Base-by-base conservation (phyloP, 2,888 invertebrate genomes). In the Ceriagrion tenellum region DNA sequence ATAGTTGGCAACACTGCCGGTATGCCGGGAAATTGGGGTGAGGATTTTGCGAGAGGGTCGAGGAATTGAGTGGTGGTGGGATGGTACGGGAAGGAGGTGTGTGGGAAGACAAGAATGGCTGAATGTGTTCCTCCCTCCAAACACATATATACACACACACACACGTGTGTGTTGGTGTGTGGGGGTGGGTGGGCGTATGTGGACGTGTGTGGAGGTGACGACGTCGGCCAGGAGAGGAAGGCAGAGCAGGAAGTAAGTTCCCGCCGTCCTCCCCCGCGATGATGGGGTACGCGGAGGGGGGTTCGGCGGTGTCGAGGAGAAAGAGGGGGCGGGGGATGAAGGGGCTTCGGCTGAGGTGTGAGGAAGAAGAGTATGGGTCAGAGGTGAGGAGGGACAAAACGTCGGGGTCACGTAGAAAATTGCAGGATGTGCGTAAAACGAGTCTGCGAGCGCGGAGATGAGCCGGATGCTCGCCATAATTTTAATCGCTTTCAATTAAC, bases 401-500 rank as follows among this genome's bases (percentile, higher is more conserved):
- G 35, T 13, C 16, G 35, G 81, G 81, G 81, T 81, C 81, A 81
- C 81, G 81, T 81, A 81, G 81, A 81, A 81, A 81, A 81, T 81
- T 81, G 81, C 81, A 81, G 81, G 35, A 59, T 59, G 18, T 35
- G 81, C 81, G 81, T 35, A 81, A 12, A 8, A 30, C 35, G 81
- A 81, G 13, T 35, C 35, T 47, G 12, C 81, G 13, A 12, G 13
- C 35, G 81, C 35, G 81, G 81, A 35, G 18, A 81, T 35, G 81
- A 81, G 81, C 16, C 30, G 81, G 81, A 18, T 35, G 18, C 69
- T 13, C 16, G 26, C 13, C n/a, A 35, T 35, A 13, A 81, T 35
- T 35, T 35, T 30, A 81, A 81, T 81, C 35, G 81, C 35, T 81
- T 81, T 81, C 81, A 81, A 81, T 81, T 81, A 81, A 81, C 81